Base-by-base conservation (phyloP, 1,140 invertebrate genomes). In the Nephotettix cincticeps region DNA sequence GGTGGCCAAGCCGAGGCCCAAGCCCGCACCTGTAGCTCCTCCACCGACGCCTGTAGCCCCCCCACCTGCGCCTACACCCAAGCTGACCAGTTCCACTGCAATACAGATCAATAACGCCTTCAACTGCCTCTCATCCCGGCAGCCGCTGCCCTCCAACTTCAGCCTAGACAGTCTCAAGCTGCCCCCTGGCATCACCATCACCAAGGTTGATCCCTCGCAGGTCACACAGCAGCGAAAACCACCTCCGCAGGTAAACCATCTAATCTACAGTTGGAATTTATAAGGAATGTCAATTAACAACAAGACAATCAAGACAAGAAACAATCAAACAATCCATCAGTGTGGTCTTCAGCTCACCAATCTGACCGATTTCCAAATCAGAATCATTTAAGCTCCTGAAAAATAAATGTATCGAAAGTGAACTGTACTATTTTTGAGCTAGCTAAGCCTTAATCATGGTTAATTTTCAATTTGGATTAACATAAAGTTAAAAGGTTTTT, bases 141-240 rank as follows among this genome's bases (percentile, higher is more conserved):
- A 74, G 25, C 47, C 73, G 2, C 67, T 68, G 27, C 65, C 69
- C 0, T 40, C 43, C 14, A 58, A 45, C 30, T 79, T 81, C 64
- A 78, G 75, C 72, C 72, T 93, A 71, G 89, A 91, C 32, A 89
- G 91, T 78, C 78, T 93, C 0, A 87, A 86, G 51, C 80, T 94
- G 70, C 92, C 92, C 1, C 91, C 91, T 6, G 92, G 91, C 4
- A 94, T 94, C 27, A 93, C 93, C 1, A 87, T 94, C 45, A 94
- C 92, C 0, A 89, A 93, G 75, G 91, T 94, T 0, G 90, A 92
- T 76, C 85, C 83, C 17, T 83, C 85, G 1, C 68, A 54, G 54
- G 69, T 73, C 17, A 47, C 56, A 54, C 75, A 82, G 47, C 84
- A 82, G 17, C 81, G 81, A 32, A 83, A 81, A 76, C 78, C 81